These are phyloP conservation scores for Syngnathus typhle DNA, from an alignment of 2,113 vertebrate genomes.

Conservation along the genomic window DNA sequence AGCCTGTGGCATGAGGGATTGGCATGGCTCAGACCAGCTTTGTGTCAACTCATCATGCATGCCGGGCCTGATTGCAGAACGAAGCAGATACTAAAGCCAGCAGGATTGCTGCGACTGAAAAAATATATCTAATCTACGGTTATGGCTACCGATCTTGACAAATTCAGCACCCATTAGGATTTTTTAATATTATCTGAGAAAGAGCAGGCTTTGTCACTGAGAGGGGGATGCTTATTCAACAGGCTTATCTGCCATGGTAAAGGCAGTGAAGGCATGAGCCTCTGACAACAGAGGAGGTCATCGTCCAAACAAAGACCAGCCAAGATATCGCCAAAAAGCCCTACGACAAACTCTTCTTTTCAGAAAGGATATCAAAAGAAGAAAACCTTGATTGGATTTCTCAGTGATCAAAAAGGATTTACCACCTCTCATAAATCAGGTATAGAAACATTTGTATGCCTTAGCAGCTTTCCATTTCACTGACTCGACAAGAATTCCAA, in stretches of 20 bases:
- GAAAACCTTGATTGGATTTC: constrained; percentile 75
- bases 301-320: constrained; percentile 71
- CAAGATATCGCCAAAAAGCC: constrained; percentile 72
- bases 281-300: constrained; percentile 76
- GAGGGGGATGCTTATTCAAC: constrained; percentile 63
- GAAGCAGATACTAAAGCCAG: constrained; percentile 70
- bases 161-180: constrained; percentile 72
- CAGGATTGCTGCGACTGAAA: constrained; percentile 73
- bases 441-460: constrained; percentile 78
- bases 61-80: constrained; percentile 69
- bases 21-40: constrained; percentile 70
- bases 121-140: constrained; percentile 75
- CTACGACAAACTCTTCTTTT: constrained; percentile 52
- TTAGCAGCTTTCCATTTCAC: constrained; percentile 64
- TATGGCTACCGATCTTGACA: constrained; percentile 73
- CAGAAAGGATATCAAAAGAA: constrained; percentile 55
- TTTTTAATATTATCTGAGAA: constrained; percentile 63
- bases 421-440: constrained; percentile 81
- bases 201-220: constrained; percentile 68
- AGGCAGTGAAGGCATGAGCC: constrained; percentile 83
- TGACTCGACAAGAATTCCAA: constrained; percentile 65
- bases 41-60: constrained; percentile 81
- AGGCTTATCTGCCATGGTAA: constrained; percentile 83
- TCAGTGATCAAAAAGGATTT: constrained; percentile 77
- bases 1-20: constrained; percentile 62